Evolutionary conservation across 2,797 vertebrate species (phyloP).

Genomic region (Liparis tanakae): DNA sequence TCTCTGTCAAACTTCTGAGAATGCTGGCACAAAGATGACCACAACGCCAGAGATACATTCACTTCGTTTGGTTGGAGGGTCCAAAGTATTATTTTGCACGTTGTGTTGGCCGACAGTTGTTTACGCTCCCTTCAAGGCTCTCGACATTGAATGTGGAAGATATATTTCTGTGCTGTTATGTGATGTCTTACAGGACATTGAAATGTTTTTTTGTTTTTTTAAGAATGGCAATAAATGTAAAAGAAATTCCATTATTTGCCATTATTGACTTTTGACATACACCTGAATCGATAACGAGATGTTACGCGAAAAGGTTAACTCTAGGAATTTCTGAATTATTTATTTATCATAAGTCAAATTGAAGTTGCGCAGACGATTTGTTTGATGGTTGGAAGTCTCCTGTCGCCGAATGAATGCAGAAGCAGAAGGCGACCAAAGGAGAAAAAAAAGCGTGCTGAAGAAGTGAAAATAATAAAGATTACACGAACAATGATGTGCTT

Average conservation of each 20-base stretch:
- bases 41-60: conserved; percentile 35
- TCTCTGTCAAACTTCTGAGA: conserved; percentile 53
- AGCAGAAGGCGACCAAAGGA: neutral
- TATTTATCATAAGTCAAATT: too few species aligned
- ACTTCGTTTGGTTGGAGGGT: conserved; percentile 20
- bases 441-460: neutral
- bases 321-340: neutral
- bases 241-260: too few species aligned
- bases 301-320: neutral
- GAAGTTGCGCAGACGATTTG: neutral
- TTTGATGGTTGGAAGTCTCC: neutral
- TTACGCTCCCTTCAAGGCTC: neutral
- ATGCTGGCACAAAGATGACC: conserved; percentile 45
- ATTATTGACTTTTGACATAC: neutral
- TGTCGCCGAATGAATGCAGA: neutral
- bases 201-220: conserved; percentile 1
- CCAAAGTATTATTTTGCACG: conserved; percentile 15
- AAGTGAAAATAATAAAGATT: neutral
- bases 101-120: neutral
- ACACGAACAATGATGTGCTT: neutral
- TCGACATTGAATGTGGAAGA: conserved; percentile 7
- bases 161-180: neutral
- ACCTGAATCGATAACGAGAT: neutral
- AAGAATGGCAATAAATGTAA: neutral
- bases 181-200: neutral